Percentiles rank a stretch among this genome's conserved stretches.
Conservation (phyloP, 2,113 vertebrate species). For the Henicopernis longicauda region DNA sequence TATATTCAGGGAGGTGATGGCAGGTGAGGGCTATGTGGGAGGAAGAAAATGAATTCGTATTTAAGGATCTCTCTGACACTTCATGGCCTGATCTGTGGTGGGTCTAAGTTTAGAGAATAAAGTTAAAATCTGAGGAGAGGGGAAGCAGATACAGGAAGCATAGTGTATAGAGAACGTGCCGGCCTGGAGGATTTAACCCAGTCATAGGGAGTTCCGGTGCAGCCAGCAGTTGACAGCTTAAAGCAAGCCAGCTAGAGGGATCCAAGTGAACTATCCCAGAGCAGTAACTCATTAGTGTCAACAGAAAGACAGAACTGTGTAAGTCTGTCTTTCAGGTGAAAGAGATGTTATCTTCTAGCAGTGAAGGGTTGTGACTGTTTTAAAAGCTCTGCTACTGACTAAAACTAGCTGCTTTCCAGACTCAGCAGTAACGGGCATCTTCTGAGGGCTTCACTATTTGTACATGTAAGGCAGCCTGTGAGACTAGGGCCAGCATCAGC, state of each 20-base stretch:
- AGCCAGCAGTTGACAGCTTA: not conserved
- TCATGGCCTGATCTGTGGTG: not conserved
- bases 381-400: slow-evolving; percentile 23
- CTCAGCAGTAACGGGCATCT: not conserved
- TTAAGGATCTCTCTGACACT: not conserved
- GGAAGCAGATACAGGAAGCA: not conserved
- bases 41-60: slow-evolving; percentile 10
- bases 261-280: not conserved
- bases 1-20: slow-evolving; percentile 44
- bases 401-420: not conserved
- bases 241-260: not conserved
- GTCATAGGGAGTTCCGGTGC: not conserved
- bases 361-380: not conserved
- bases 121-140: not conserved
- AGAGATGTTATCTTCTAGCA: slow-evolving; percentile 27
- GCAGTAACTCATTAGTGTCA: slow-evolving; percentile 48
- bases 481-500: not conserved
- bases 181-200: not conserved
- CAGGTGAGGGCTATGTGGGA: slow-evolving; percentile 49
- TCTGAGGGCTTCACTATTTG: not conserved
- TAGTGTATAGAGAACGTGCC: not conserved
- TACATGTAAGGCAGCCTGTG: not conserved
- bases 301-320: slow-evolving; percentile 27
- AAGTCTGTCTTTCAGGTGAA: slow-evolving; percentile 40
- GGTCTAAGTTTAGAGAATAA: slow-evolving; percentile 31